Evolutionary conservation across 2,797 vertebrate genomes (phyloP), one percentile per base, ranked within the genome.

Genomic region (Tamandua tetradactyla): DNA sequence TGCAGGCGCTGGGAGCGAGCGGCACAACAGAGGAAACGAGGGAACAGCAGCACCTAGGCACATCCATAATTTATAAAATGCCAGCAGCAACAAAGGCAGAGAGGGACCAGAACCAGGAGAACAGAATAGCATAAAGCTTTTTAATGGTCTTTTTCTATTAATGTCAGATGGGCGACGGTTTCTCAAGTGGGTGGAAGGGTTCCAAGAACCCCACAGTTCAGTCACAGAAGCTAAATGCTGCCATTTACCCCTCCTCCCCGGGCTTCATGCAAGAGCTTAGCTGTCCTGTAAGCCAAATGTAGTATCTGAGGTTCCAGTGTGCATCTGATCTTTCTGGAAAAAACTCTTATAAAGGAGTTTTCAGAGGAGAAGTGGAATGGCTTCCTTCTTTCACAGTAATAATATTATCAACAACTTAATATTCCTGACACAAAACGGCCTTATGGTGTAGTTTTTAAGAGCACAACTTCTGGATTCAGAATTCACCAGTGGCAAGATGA

Each of bases 31-130:
- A 98, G 98, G 98, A 97, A 97, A 95, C 93, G 30, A 97, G 97
- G 97, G 98, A 98, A 96, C 98, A 49, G 98, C 98, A 98, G 99
- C 98, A 98, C 98, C 98, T 94, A 93, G 96, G 95, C 95, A 72
- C 98, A 98, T 99, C 98, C 99, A 99, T 99, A 99, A 99, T 99
- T 99, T 97, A 99, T 99, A 97, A 74, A 98, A 97, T 95, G 99
- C 99, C 99, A 98, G 99, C 97, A 99, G 99, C 99, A 99, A 99
- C 98, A 98, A 98, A 99, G 98, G 98, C 98, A 98, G 95, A 99
- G 98, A 98, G 99, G 98, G 99, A 99, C 98, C 98, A 95, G 98
- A 97, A 98, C 97, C 96, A 96, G 98, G 97, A 98, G 97, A 98
- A 98, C 97, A 97, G 98, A 98, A 97, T 98, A 98, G 98, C 98